Conservation (phyloP, 2,888 invertebrate species). For the Agonopterix subpropinquella region DNA sequence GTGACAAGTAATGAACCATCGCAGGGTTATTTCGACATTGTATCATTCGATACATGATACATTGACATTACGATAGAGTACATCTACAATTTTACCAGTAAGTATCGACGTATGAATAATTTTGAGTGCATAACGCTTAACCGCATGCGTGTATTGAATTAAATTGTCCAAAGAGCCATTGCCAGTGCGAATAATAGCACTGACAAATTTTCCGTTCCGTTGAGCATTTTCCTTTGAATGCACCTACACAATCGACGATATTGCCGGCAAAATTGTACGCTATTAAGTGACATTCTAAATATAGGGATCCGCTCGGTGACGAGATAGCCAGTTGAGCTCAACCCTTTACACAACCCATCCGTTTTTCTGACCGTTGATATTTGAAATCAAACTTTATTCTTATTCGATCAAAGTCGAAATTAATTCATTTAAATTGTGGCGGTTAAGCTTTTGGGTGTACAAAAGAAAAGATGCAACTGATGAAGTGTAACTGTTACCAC, state of each 20-base stretch:
- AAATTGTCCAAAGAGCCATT: slow-evolving; percentile 65
- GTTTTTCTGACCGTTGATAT: slow-evolving; percentile 12
- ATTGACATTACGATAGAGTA: too few species aligned
- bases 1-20: too few species aligned
- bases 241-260: slow-evolving; percentile 66
- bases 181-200: slow-evolving; percentile 65
- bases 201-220: slow-evolving; percentile 70
- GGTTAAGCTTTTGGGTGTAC: too few species aligned
- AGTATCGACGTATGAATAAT: too few species aligned
- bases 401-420: slow-evolving; percentile 16
- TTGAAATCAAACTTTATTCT: slow-evolving; percentile 9
- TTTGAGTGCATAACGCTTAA: slow-evolving; percentile 12
- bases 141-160: slow-evolving; percentile 54
- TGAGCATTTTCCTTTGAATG: slow-evolving; percentile 71
- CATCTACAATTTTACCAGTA: too few species aligned
- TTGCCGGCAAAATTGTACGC: slow-evolving; percentile 67
- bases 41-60: too few species aligned
- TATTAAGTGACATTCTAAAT: slow-evolving; percentile 72
- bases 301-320: slow-evolving; percentile 53
- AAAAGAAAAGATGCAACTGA: slow-evolving; percentile 23
- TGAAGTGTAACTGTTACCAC: slow-evolving; percentile 41
- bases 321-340: slow-evolving; percentile 46
- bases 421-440: not conserved
- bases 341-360: slow-evolving; percentile 42
- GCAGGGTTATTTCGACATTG: too few species aligned